Evolutionary conservation across 2,888 invertebrate species (phyloP), one percentile per base, ranked within the genome.

Genomic region (Calliphora vomitoria): DNA sequence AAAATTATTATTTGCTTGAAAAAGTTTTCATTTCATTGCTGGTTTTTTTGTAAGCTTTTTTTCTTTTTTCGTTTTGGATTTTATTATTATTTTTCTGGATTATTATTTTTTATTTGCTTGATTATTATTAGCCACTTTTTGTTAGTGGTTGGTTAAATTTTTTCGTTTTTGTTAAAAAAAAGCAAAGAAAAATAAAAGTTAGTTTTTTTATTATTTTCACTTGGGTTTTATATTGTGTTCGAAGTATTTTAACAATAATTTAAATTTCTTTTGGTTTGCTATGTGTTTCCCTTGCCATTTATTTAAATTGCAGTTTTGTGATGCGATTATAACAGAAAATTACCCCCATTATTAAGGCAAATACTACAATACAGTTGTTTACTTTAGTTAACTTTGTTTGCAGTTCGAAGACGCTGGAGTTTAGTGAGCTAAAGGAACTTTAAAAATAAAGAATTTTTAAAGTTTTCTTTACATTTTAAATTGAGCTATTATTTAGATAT

Each of bases 21-120:
- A 91, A 90, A 90, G 85, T 91, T 91, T 89, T 88, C 68, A 62
- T 66, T 81, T 78, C 53, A 81, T 81, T 72, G 81, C 38, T 53
- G 79, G 35, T 4, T 60, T 82, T 50, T 13, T 64, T 82, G 76
- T 20, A 53, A 1, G 11, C 44, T 35, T 53, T 35, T 53, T 62
- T 4, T 5, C 50, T 53, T 62, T 41, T 13, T 69, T n/a, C 5
- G 25, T 78, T 79, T 76, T 71, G 4, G 6, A 6, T 79, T 50
- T 60, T 69, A 66, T 41, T 58, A 55, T 74, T 81, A 66, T 82
- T 31, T 74, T 47, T 64, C 44, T 74, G 66, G 72, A 74, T 80
- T 75, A 85, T 89, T 89, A 79, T 88, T 82, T 79, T 82, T 85
- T 79, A 82, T 85, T 82, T 76, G 66, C 79, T 82, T 82, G 85